A percentile compares a stretch with the other conserved stretches of the same genome.
These are phyloP conservation scores for Hypocryptadius cinnamomeus DNA, from an alignment of 2,113 vertebrate genomes.

Conservation along the genomic window DNA sequence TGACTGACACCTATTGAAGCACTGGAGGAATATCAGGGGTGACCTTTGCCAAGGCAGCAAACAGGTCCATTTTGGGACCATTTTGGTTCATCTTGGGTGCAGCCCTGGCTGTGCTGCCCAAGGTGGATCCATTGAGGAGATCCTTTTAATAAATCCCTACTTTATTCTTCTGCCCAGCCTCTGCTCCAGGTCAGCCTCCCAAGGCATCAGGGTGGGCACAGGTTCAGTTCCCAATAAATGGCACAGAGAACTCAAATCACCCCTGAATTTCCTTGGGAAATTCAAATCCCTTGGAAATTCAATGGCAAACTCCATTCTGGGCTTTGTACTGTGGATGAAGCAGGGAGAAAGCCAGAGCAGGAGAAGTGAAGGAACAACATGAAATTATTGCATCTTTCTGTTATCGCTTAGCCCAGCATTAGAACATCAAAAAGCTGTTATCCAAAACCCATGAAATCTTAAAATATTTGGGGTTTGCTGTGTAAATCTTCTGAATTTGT, in stretches of 20 bases:
- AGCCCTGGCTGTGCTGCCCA: too few relatives aligned
- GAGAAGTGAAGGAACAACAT: background rate
- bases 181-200: background rate
- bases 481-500: background rate
- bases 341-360: background rate
- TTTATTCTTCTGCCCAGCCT: too few relatives aligned
- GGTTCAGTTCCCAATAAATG: fast-evolving
- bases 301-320: background rate
- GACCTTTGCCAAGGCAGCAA: background rate
- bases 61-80: background rate
- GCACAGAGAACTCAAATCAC: background rate
- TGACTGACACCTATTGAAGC: background rate
- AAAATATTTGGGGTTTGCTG: background rate
- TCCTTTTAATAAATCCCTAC: too few relatives aligned
- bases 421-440: background rate
- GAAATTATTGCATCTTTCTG: background rate
- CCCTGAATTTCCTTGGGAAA: background rate
- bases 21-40: background rate
- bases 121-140: too few relatives aligned
- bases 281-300: background rate
- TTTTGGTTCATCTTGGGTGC: too few relatives aligned
- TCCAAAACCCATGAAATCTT: background rate
- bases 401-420: background rate
- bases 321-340: background rate
- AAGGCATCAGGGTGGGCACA: background rate